A percentile compares a stretch with the other conserved stretches of the same genome.
Conservation (phyloP, 2,113 vertebrate species). For the Mirounga angustirostris region DNA sequence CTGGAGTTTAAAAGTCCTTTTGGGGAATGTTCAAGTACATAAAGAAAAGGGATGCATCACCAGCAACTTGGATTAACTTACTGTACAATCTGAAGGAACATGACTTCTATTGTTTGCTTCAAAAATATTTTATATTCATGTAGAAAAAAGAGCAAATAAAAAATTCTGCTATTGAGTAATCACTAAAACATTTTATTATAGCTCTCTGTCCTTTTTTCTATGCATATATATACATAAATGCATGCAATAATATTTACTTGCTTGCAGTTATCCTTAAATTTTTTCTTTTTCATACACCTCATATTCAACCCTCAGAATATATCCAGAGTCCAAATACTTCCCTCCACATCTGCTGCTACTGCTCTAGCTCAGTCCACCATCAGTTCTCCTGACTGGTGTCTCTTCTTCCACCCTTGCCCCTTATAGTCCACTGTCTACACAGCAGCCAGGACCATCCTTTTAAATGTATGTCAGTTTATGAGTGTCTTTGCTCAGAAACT, state of each 20-base stretch:
- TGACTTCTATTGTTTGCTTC: neutral
- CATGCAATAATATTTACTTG: neutral
- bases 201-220: neutral
- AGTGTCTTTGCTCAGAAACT: neutral
- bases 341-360: neutral
- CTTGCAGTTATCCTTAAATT: neutral
- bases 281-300: neutral
- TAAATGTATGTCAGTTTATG: neutral
- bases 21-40: neutral
- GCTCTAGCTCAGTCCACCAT: neutral
- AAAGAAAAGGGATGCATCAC: neutral
- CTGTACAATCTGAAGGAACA: neutral
- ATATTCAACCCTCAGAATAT: neutral
- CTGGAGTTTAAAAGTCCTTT: neutral
- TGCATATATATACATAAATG: neutral
- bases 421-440: neutral
- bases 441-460: neutral
- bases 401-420: neutral
- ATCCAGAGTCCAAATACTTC: neutral
- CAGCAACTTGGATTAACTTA: neutral
- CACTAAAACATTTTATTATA: neutral
- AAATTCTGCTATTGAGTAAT: neutral
- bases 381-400: neutral
- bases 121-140: neutral
- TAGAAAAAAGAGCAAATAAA: slow-evolving; percentile 5